These are phyloP conservation scores for Arctopsyche grandis DNA, from an alignment of 1,140 invertebrate species.

Conservation along the genomic window DNA sequence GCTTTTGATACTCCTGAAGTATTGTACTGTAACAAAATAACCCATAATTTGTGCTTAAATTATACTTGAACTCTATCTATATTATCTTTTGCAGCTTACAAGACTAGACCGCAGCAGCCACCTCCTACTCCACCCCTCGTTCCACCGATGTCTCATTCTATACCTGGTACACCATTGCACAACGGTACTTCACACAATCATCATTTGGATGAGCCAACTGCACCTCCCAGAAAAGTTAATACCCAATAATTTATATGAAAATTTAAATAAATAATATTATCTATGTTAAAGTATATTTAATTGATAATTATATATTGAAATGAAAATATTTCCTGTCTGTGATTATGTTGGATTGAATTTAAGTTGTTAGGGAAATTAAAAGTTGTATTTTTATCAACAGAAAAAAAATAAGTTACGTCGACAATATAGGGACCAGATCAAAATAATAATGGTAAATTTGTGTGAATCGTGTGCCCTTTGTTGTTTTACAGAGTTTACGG, in stretches of 20 bases:
- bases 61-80: not conserved
- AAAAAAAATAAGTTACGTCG: slow-evolving; percentile 52
- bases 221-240: slow-evolving; percentile 64
- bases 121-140: slow-evolving; percentile 61
- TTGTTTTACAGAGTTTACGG: not conserved
- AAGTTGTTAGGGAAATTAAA: not conserved
- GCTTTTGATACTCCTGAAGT: not conserved
- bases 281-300: not conserved
- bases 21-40: not conserved
- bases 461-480: not conserved
- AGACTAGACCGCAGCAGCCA: slow-evolving; percentile 62
- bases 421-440: slow-evolving; percentile 37
- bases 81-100: slow-evolving; percentile 45
- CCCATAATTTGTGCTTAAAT: not conserved
- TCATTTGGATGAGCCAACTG: slow-evolving; percentile 58
- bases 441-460: slow-evolving; percentile 50
- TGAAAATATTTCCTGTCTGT: not conserved
- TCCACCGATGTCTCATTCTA: slow-evolving; percentile 58
- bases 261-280: slow-evolving; percentile 23
- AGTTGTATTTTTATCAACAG: slow-evolving; percentile 48
- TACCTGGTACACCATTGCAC: slow-evolving; percentile 56
- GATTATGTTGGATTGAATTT: not conserved
- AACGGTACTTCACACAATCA: slow-evolving; percentile 52
- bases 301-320: slow-evolving; percentile 21
- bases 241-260: not conserved